Evolutionary conservation across 2,888 invertebrate genomes (phyloP).

Genomic region (Andrena dorsata): DNA sequence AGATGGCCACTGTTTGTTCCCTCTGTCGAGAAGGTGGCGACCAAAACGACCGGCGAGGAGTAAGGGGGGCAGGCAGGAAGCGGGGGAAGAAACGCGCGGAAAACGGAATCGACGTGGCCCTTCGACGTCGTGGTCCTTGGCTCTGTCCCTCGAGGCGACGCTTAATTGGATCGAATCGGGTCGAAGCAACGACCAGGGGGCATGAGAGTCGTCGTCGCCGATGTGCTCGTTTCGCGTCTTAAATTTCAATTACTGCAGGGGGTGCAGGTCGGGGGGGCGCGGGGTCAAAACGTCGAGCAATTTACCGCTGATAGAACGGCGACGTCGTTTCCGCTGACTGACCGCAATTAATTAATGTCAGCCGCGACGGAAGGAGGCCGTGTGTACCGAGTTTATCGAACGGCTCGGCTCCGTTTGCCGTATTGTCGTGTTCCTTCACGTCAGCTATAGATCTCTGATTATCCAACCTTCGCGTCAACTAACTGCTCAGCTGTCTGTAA

Average conservation of each 20-base stretch:
- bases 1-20: constrained; percentile 39
- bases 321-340: constrained; percentile 61
- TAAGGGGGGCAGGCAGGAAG: neutral
- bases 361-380: constrained; percentile 6
- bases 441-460: neutral
- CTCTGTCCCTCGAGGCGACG: constrained; percentile 65
- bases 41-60: neutral
- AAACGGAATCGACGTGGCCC: constrained; percentile 47
- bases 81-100: constrained; percentile 31
- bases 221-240: constrained; percentile 73
- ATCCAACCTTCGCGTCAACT: too few species aligned
- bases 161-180: constrained; percentile 80
- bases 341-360: constrained; percentile 69
- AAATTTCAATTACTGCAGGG: constrained; percentile 78
- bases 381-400: constrained; percentile 12
- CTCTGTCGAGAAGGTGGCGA: constrained; percentile 10
- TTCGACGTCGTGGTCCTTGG: constrained; percentile 31
- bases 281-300: constrained; percentile 65
- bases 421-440: neutral
- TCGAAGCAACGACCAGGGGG: constrained; percentile 65
- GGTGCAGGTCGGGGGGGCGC: constrained; percentile 49
- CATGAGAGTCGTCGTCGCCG: constrained; percentile 45
- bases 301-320: constrained; percentile 67
- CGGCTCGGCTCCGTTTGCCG: constrained; percentile 40
- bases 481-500: too few species aligned